These are phyloP conservation scores for Lomographa bimaculata DNA, from an alignment of 2,888 invertebrate genomes.

Conservation along the genomic window DNA sequence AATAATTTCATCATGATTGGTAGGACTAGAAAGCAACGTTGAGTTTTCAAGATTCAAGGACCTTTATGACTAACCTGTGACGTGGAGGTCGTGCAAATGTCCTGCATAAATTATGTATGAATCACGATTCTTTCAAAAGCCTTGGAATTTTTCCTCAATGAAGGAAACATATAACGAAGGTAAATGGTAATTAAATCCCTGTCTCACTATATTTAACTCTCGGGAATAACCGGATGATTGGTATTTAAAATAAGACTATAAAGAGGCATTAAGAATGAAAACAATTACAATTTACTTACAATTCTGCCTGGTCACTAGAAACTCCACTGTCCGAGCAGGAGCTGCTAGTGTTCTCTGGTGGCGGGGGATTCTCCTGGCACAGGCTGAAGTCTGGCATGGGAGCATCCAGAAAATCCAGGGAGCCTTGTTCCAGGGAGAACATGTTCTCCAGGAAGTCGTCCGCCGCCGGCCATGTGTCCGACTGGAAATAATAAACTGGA, in stretches of 20 bases:
- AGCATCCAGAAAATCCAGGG: constrained; percentile 84
- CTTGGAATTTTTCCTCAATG: constrained; percentile 16
- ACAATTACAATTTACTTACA: constrained; percentile 61
- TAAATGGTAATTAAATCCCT: too few species aligned
- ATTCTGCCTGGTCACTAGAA: constrained; percentile 85
- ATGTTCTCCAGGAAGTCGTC: constrained; percentile 88
- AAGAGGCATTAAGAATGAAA: neutral
- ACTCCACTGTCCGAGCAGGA: constrained; percentile 88
- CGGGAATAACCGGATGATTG: too few species aligned
- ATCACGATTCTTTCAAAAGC: constrained; percentile 2
- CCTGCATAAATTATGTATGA: constrained; percentile 12
- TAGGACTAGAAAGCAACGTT: too few species aligned
- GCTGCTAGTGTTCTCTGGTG: constrained; percentile 67
- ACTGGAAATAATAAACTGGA: constrained; percentile 56
- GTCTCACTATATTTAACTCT: too few species aligned
- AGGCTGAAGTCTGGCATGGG: constrained; percentile 73
- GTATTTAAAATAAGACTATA: too few species aligned
- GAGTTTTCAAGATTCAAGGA: too few species aligned
- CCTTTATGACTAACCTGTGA: constrained; percentile 1
- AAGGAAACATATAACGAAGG: constrained; percentile 3
- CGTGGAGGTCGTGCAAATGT: constrained; percentile 1
- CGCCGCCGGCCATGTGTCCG: constrained; percentile 76
- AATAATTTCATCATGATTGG: too few species aligned
- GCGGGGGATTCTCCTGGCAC: constrained; percentile 59
- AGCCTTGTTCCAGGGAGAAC: constrained; percentile 85